phyloP scores from a whole-genome alignment of 1,140 invertebrate genomes.

The Drosophila pseudoobscura region DNA sequence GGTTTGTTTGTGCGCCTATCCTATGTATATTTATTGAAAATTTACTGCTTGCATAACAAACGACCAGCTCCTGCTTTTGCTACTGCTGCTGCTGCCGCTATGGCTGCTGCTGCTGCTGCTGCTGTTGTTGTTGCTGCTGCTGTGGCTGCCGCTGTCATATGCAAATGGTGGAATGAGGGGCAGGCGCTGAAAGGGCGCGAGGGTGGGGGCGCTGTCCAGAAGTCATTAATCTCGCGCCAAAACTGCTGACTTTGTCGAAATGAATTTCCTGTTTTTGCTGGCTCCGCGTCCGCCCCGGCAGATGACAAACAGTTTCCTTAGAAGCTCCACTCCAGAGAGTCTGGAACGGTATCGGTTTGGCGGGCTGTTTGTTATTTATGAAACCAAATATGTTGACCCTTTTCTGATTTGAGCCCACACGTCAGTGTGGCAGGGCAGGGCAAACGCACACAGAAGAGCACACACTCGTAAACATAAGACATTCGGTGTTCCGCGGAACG shows the following conservation, averaged over 20 bases:
- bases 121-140: not conserved
- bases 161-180: constrained; percentile 58
- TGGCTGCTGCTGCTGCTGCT: not conserved
- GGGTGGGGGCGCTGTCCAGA: constrained; percentile 39
- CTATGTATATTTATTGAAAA: constrained; percentile 81
- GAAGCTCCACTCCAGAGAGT: constrained; percentile 37
- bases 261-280: constrained; percentile 70
- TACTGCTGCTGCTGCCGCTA: constrained; percentile 11
- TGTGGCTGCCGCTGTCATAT: constrained; percentile 58
- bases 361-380: constrained; percentile 54
- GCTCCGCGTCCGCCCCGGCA: constrained; percentile 1
- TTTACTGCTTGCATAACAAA: constrained; percentile 80
- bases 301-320: constrained; percentile 52
- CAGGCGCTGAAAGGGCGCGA: constrained; percentile 5
- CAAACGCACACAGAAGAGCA: constrained; percentile 14
- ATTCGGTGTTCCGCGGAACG: constrained; percentile 45
- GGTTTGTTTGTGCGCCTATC: constrained; percentile 69
- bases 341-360: constrained; percentile 28
- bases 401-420: constrained; percentile 34
- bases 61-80: constrained; percentile 38
- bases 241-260: constrained; percentile 79
- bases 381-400: constrained; percentile 72
- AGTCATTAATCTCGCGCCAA: constrained; percentile 78
- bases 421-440: not conserved
- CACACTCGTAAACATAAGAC: constrained; percentile 17